Evolutionary conservation across 2,113 vertebrate genomes (phyloP), one percentile per base, ranked within the genome.

Genomic region (Gambusia holbrooki): DNA sequence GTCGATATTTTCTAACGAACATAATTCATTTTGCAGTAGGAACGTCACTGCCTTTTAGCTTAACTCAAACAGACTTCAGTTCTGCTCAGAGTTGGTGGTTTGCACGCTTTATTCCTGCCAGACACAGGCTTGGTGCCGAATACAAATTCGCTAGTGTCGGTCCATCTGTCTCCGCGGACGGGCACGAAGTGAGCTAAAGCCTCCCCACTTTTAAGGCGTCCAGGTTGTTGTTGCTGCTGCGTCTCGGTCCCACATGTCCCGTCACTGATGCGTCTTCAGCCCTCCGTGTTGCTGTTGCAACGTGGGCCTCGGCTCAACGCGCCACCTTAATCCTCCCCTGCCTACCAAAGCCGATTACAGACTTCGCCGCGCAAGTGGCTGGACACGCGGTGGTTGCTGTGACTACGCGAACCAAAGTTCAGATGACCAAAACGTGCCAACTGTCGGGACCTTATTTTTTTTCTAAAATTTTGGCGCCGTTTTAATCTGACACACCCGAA

Each of bases 261-360:
- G 30, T 61, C 37, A 67, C 30, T 62, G 22, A 27, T 66, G 64
- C 32, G 12, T 69, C 35, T 64, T 51, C 17, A 54, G 62, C 33
- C 30, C 27, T 35, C 42, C 61, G 40, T 64, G 69, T 81, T 73
- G 81, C 60, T 22, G 76, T 74, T 66, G 71, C 73, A 69, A n/a
- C 35, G 27, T 37, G 40, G 58, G 28, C 69, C 58, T 75, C 30
- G 19, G 72, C 62, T 69, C 76, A 70, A 78, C 82, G 45, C 54
- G 4, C 73, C 22, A 32, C 65, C 74, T 70, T 90, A 89, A 93
- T 91, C 91, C 74, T 30, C 35, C 17, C 54, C 64, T 33, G 85
- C 84, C 81, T 87, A 89, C 91, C 77, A 76, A 88, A 90, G 86
- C 85, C 77, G 76, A 91, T 91, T 89, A 89, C 86, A 88, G 85